Conservation (phyloP, 2,797 vertebrate species). For the Thamnophis elegans region DNA sequence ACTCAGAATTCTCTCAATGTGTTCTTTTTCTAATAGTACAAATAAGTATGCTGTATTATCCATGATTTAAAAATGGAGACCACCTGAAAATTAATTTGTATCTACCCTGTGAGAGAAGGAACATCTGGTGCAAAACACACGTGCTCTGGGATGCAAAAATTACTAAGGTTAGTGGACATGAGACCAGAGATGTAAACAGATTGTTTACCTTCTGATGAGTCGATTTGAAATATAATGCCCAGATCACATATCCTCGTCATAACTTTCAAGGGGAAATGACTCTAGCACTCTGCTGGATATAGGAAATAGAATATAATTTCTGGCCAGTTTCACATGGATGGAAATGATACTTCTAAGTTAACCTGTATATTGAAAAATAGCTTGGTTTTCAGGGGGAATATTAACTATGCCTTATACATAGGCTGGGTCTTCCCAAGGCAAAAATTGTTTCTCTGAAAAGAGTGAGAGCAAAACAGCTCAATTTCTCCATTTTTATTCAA, state of each 20-base stretch:
- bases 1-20: conserved; percentile 23
- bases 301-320: not conserved
- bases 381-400: not conserved
- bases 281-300: not conserved
- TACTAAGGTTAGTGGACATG: not conserved
- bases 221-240: too few species aligned
- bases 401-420: not conserved
- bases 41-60: not conserved
- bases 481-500: not conserved
- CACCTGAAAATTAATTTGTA: not conserved
- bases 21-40: not conserved
- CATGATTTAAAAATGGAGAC: not conserved
- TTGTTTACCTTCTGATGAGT: not conserved
- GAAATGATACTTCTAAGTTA: not conserved
- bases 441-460: not conserved
- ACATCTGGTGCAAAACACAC: not conserved
- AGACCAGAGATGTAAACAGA: not conserved
- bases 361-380: not conserved
- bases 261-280: not conserved
- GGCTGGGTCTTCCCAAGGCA: not conserved
- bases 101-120: not conserved
- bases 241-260: not conserved
- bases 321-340: not conserved
- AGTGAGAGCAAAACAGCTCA: not conserved
- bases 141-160: not conserved